phyloP scores from a whole-genome alignment of 2,113 vertebrate species.

The Xenus cinereus region DNA sequence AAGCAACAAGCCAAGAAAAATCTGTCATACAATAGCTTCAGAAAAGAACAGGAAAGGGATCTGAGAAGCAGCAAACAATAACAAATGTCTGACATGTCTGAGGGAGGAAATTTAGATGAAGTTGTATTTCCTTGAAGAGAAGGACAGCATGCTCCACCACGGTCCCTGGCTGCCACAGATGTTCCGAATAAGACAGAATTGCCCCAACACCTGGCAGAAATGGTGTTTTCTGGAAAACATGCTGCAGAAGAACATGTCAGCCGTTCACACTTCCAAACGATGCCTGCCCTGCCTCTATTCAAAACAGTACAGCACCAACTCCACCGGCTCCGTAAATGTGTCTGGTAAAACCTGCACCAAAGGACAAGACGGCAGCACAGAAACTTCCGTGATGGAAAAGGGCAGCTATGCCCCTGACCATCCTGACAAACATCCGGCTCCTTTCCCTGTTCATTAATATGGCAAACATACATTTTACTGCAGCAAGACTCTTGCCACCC shows the following conservation, averaged over 20 bases:
- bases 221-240: conserved; percentile 9
- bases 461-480: not conserved
- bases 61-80: conserved; percentile 65
- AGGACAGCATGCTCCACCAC: not conserved
- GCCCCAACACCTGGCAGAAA: not conserved
- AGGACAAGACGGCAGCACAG: not conserved
- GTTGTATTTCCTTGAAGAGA: conserved; percentile 64
- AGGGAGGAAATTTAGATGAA: conserved; percentile 66
- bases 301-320: not conserved
- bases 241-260: not conserved
- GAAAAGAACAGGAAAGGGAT: conserved; percentile 67
- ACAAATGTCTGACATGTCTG: conserved; percentile 39
- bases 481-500: not conserved
- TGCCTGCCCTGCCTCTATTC: not conserved
- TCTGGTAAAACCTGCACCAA: not conserved
- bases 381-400: not conserved
- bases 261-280: not conserved
- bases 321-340: not conserved
- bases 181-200: conserved; percentile 25
- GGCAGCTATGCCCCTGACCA: not conserved
- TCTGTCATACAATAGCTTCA: conserved; percentile 52
- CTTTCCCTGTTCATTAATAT: not conserved
- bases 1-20: conserved; percentile 67
- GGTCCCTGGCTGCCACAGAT: not conserved
- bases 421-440: not conserved